phyloP scores from a whole-genome alignment of 1,140 invertebrate species.

The Aphaenogaster rudis region DNA sequence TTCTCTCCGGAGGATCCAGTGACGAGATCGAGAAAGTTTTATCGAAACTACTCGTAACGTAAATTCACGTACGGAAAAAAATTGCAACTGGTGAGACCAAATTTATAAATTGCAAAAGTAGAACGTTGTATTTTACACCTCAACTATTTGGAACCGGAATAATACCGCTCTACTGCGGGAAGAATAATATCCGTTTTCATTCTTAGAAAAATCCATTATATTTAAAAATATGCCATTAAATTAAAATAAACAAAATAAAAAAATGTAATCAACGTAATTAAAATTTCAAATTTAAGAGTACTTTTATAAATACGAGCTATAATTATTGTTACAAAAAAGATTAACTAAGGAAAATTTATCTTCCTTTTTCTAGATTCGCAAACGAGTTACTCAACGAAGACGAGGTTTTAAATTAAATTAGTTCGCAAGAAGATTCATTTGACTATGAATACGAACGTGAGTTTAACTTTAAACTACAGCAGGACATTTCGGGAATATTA shows the following conservation, averaged over 20 bases:
- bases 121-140: not conserved
- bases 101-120: not conserved
- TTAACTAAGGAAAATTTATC: not conserved
- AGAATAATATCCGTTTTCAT: not conserved
- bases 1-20: conserved; percentile 52
- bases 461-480: conserved; percentile 34
- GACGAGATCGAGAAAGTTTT: conserved; percentile 69
- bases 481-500: conserved; percentile 44
- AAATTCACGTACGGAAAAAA: not conserved
- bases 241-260: not conserved
- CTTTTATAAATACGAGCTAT: not conserved
- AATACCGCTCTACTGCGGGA: not conserved
- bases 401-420: conserved; percentile 52
- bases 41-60: conserved; percentile 59
- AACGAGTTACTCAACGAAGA: conserved; percentile 7
- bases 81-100: not conserved
- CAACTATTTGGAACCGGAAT: not conserved
- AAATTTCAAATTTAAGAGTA: not conserved
- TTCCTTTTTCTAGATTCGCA: not conserved
- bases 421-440: conserved; percentile 39
- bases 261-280: not conserved
- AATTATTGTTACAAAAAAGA: not conserved
- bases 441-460: conserved; percentile 46
- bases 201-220: not conserved
- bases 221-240: not conserved